Conservation (phyloP, 1,140 invertebrate species). For the Steinernema feltiae region DNA sequence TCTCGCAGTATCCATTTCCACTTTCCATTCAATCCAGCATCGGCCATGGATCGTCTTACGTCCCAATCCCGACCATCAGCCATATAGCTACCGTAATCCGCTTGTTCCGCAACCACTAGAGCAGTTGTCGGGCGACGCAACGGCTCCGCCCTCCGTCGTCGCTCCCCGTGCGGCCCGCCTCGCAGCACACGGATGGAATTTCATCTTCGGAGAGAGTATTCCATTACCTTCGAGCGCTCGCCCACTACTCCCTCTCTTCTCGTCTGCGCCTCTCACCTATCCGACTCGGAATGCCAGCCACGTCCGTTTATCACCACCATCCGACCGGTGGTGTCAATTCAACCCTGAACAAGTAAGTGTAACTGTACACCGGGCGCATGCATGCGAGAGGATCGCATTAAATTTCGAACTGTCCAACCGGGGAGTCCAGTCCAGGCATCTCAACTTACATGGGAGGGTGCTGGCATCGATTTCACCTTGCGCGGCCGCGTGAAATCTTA, state of each 20-base stretch:
- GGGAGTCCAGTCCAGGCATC: neutral
- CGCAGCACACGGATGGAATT: slow-evolving; percentile 10
- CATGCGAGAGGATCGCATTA: neutral
- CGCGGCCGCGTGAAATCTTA: neutral
- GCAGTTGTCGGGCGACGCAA: neutral
- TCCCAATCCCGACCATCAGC: neutral
- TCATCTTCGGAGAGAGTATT: neutral
- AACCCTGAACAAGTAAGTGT: slow-evolving; percentile 11
- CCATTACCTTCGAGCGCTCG: neutral
- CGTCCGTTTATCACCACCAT: slow-evolving; percentile 6
- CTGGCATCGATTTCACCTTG: slow-evolving; percentile 2
- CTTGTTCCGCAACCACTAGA: neutral
- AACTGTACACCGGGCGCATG: slow-evolving; percentile 2
- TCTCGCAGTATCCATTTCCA: neutral
- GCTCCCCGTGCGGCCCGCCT: neutral
- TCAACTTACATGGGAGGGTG: slow-evolving; percentile 3
- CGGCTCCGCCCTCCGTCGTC: neutral
- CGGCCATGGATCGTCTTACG: slow-evolving; percentile 6
- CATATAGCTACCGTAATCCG: neutral
- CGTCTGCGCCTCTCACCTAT: slow-evolving; percentile 12
- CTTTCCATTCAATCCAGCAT: neutral
- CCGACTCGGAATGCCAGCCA: neutral
- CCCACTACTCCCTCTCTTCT: neutral
- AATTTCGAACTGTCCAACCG: neutral
- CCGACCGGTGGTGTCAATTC: slow-evolving; percentile 4